phyloP scores from a whole-genome alignment of 2,888 invertebrate genomes.

The Cyaniris semiargus region DNA sequence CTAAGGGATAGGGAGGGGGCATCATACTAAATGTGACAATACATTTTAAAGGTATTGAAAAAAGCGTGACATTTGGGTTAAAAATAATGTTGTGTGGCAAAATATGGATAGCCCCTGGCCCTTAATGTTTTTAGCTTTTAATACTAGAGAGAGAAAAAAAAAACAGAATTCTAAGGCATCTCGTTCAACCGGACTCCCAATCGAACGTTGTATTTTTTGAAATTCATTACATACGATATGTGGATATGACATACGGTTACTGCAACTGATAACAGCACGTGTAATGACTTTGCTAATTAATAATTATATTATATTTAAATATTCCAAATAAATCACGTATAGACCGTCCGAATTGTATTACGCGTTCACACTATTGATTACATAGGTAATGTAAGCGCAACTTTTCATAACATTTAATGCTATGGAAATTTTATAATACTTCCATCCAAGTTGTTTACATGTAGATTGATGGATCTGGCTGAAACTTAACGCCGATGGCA shows the following conservation, averaged over 20 bases:
- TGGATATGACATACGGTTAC: background rate
- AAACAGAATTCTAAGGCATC: too few species aligned
- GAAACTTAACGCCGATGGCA: background rate
- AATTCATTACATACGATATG: background rate
- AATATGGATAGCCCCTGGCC: too few species aligned
- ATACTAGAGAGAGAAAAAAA: too few species aligned
- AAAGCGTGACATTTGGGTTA: too few species aligned
- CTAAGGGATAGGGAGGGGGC: too few species aligned
- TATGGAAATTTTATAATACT: background rate
- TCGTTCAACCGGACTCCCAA: too few species aligned
- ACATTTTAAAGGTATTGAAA: too few species aligned
- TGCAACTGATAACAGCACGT: background rate
- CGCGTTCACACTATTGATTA: background rate
- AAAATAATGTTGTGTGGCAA: too few species aligned
- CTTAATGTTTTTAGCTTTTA: too few species aligned
- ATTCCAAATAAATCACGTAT: constrained; percentile 7
- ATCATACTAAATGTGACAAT: too few species aligned
- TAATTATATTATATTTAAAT: background rate
- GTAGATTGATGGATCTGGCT: background rate
- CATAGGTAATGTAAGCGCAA: background rate
- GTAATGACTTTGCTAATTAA: constrained; percentile 5
- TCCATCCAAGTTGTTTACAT: background rate
- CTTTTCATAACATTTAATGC: background rate
- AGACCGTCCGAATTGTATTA: background rate
- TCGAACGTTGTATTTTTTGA: background rate